Conservation (phyloP, 2,797 vertebrate species). For the Leptatherina wallacei region DNA sequence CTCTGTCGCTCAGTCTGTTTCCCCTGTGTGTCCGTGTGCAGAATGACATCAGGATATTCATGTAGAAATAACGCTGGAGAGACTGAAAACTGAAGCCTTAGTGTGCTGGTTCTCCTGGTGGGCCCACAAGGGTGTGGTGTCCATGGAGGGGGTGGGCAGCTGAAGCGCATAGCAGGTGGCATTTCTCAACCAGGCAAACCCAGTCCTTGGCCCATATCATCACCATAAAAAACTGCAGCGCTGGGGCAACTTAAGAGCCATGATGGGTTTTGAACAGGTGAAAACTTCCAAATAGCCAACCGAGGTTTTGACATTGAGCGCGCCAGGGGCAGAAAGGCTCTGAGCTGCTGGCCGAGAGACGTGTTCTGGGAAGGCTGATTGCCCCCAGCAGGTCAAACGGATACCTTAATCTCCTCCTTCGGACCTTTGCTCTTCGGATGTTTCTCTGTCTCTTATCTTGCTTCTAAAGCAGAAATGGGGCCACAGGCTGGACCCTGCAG, state of each 20-base stretch:
- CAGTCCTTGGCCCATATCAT: slow-evolving; percentile 67
- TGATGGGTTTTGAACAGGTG: slow-evolving; percentile 75
- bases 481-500: not conserved
- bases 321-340: slow-evolving; percentile 12
- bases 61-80: slow-evolving; percentile 26
- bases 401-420: slow-evolving; percentile 18
- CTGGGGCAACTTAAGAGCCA: slow-evolving; percentile 50
- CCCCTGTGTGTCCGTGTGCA: slow-evolving; percentile 8
- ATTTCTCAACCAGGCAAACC: slow-evolving; percentile 62
- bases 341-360: slow-evolving; percentile 31
- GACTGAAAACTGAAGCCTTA: slow-evolving; percentile 38
- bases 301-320: not conserved
- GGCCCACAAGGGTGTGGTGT: slow-evolving; percentile 62
- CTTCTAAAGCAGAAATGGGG: not conserved
- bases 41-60: slow-evolving; percentile 28
- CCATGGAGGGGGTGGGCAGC: slow-evolving; percentile 64
- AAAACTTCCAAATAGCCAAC: slow-evolving; percentile 47
- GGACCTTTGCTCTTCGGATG: slow-evolving; percentile 18
- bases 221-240: slow-evolving; percentile 50
- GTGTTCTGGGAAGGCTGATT: slow-evolving; percentile 26
- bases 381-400: slow-evolving; percentile 42
- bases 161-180: slow-evolving; percentile 75
- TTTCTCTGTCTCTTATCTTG: slow-evolving; percentile 21
- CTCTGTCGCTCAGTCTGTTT: slow-evolving; percentile 36
- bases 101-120: slow-evolving; percentile 35